Conservation (phyloP, 2,797 vertebrate genomes). For the Rhynchotus rufescens region DNA sequence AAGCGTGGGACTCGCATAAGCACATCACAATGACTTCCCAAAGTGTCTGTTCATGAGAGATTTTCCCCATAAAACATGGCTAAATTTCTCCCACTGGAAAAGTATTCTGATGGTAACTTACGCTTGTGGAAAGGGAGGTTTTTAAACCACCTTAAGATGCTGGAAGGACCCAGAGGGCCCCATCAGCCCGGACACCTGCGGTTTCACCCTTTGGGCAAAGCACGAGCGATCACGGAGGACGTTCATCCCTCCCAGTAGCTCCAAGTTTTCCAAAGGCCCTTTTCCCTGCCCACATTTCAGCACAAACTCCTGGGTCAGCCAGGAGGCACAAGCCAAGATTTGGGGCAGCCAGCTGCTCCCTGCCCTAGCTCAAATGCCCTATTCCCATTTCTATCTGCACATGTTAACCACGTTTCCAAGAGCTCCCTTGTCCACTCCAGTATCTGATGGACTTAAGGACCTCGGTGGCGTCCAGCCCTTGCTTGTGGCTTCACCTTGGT, state of each 20-base stretch:
- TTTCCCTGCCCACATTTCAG: neutral
- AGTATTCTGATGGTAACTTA: neutral
- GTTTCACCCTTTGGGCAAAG: neutral
- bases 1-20: too few relatives aligned
- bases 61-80: too few relatives aligned
- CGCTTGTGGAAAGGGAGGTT: accelerated
- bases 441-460: accelerated
- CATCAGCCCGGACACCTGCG: neutral
- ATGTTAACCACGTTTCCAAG: neutral
- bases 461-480: neutral
- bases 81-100: too few relatives aligned
- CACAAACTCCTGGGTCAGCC: neutral
- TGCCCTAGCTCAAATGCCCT: neutral
- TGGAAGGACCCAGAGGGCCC: neutral
- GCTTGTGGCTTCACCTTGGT: neutral
- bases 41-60: too few relatives aligned
- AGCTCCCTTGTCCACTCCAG: too few relatives aligned
- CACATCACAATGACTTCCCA: neutral
- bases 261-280: neutral
- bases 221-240: neutral
- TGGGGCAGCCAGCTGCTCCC: neutral
- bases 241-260: neutral
- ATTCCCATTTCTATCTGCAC: neutral
- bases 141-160: neutral
- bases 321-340: neutral